Evolutionary conservation across 2,888 invertebrate species (phyloP).

Genomic region (Phoronis australis): DNA sequence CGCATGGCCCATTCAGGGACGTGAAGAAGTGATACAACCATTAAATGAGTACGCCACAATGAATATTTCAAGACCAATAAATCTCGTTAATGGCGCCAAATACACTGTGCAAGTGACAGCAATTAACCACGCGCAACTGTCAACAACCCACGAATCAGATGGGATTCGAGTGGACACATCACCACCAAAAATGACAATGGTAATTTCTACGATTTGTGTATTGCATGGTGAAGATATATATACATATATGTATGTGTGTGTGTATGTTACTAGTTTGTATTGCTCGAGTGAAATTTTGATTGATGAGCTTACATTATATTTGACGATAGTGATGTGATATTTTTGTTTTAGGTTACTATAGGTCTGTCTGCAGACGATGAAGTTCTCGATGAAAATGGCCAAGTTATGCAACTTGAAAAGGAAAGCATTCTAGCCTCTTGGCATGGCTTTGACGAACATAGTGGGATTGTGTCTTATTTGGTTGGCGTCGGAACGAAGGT

Average conservation of each 20-base stretch:
- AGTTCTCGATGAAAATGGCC: conserved; percentile 17
- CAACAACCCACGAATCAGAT: conserved; percentile 21
- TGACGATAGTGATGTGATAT: neutral
- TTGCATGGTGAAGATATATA: no score
- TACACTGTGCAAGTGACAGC: conserved; percentile 26
- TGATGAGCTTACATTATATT: neutral
- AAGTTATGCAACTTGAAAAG: conserved; percentile 22
- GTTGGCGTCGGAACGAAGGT: conserved; percentile 19
- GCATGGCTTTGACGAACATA: conserved; percentile 22
- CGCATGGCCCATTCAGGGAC: conserved; percentile 16
- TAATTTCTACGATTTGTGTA: conserved; percentile 9
- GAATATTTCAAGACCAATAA: conserved; percentile 2
- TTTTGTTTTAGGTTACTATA: conserved; percentile 14
- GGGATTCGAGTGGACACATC: conserved; percentile 28
- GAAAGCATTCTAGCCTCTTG: conserved; percentile 20
- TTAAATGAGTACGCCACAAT: conserved; percentile 4
- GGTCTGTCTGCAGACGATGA: conserved; percentile 23
- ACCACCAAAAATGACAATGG: conserved; percentile 21
- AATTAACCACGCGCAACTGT: conserved; percentile 20
- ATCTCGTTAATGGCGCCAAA: conserved; percentile 17
- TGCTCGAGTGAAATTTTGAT: no score
- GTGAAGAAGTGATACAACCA: conserved; percentile 7
- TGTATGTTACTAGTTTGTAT: no score
- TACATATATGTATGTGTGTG: no score
- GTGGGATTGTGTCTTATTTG: conserved; percentile 17